Evolutionary conservation across 2,888 invertebrate genomes (phyloP).

Genomic region (Eubasilissa splendida): DNA sequence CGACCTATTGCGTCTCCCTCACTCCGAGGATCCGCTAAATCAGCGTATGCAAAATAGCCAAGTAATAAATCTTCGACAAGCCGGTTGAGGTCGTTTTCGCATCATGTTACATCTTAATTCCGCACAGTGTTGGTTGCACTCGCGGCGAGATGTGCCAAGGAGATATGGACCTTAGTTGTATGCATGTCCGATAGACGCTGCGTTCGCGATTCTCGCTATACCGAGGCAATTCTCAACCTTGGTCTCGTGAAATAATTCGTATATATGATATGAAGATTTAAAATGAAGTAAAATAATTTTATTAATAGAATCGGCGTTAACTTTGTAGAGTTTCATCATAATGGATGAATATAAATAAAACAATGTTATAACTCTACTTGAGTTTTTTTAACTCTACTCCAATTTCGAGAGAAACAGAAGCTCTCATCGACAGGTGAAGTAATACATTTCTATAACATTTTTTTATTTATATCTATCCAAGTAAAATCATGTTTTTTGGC

Average conservation of each 20-base stretch:
- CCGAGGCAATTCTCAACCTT: not conserved
- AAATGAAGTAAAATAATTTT: no score
- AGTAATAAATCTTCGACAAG: slow-evolving; percentile 73
- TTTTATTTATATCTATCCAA: no score
- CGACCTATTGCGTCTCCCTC: slow-evolving; percentile 51
- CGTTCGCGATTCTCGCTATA: slow-evolving; percentile 61
- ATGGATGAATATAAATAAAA: no score
- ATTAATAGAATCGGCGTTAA: no score
- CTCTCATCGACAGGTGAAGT: no score
- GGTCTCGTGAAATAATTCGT: not conserved
- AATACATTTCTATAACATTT: no score
- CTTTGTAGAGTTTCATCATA: no score
- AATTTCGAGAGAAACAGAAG: no score
- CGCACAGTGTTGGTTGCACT: slow-evolving; percentile 64
- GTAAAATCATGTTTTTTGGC: no score
- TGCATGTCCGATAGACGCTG: slow-evolving; percentile 46
- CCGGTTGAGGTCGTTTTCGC: slow-evolving; percentile 73
- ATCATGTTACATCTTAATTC: slow-evolving; percentile 77
- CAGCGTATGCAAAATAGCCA: slow-evolving; percentile 76
- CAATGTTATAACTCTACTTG: no score
- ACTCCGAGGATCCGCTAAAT: slow-evolving; percentile 71
- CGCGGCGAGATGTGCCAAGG: slow-evolving; percentile 54
- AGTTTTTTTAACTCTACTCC: no score
- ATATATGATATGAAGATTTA: no score
- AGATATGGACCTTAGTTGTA: slow-evolving; percentile 49